Base-by-base conservation (phyloP, 2,113 vertebrate species). In the Platysternon megacephalum region DNA sequence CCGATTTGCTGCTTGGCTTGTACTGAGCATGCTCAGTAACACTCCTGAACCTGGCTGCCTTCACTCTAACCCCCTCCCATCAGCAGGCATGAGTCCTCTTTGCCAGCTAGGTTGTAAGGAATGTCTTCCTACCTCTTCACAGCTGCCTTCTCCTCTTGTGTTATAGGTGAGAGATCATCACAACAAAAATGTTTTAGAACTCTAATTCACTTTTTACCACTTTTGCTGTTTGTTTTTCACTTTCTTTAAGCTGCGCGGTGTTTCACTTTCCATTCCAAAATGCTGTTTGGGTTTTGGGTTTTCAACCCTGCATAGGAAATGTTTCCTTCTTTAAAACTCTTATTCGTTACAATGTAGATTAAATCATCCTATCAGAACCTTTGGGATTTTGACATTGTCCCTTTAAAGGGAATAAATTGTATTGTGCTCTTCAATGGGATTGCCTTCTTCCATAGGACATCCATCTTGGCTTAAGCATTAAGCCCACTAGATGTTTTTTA, bases 141-240 rank as follows among this genome's bases (percentile, higher is more conserved):
- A 39, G 49, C 12, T 85, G 8, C 79, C 3, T 17, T 65, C 44
- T 86, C 79, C 58, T 61, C 29, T 72, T 84, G 22, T 79, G 76
- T 52, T 32, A 87, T 49, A 22, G 68, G 39, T 42, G 17, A 72
- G 68, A 72, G 68, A 19, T 72, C 68, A 42, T 74, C 68, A 42
- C 58, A 78, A 19, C 32, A 35, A 24, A 5, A 55, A 89, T 9
- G 7, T 21, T 79, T 95, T 51, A 51, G 0, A 84, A 91, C 53
- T 94, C 8, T 68, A 35, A 55, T 91, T 58, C 6, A 68, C 35
- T 68, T 84, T 58, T 58, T 5, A 49, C 55, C 61, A 24, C 4
- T 95, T 94, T 85, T 92, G 19, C 32, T 35, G 29, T 58, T 97
- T 87, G 32, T 84, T 4, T 6, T 91, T 91, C 29, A 80, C 11